Conservation (phyloP, 1,140 invertebrate species). For the Ladona fulva region DNA sequence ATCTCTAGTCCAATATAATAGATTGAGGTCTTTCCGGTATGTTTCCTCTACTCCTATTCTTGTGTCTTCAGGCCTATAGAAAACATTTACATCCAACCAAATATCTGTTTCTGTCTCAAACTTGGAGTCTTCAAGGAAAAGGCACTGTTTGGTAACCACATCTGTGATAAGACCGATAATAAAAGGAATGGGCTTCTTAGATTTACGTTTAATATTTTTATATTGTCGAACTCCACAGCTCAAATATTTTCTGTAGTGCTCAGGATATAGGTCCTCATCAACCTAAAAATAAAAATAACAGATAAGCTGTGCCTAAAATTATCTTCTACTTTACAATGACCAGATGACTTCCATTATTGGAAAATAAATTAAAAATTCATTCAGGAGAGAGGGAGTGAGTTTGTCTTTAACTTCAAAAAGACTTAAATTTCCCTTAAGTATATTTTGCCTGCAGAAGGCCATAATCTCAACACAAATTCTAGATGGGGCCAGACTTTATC, state of each 20-base stretch:
- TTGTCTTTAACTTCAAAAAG: no score
- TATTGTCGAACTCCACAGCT: constrained; percentile 28
- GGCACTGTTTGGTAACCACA: constrained; percentile 40
- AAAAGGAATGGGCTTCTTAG: constrained; percentile 64
- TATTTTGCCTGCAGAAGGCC: no score
- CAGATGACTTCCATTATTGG: no score
- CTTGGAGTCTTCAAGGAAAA: constrained; percentile 33
- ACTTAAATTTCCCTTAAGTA: no score
- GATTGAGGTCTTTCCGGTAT: constrained; percentile 58
- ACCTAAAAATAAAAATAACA: no score
- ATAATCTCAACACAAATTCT: no score
- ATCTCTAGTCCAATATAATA: constrained; percentile 70
- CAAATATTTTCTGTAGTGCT: constrained; percentile 63
- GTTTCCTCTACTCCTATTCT: constrained; percentile 42
- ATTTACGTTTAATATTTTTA: constrained; percentile 57
- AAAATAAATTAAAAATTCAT: no score
- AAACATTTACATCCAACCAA: constrained; percentile 54
- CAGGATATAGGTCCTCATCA: constrained; percentile 65
- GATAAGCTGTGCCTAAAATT: no score
- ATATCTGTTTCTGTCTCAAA: constrained; percentile 47
- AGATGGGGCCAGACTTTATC: no score
- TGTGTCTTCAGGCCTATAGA: constrained; percentile 73
- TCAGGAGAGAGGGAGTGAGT: no score
- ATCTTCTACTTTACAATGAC: no score
- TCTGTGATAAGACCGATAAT: constrained; percentile 55